phyloP scores from a whole-genome alignment of 1,140 invertebrate genomes.

The Oreohelix idahoensis region DNA sequence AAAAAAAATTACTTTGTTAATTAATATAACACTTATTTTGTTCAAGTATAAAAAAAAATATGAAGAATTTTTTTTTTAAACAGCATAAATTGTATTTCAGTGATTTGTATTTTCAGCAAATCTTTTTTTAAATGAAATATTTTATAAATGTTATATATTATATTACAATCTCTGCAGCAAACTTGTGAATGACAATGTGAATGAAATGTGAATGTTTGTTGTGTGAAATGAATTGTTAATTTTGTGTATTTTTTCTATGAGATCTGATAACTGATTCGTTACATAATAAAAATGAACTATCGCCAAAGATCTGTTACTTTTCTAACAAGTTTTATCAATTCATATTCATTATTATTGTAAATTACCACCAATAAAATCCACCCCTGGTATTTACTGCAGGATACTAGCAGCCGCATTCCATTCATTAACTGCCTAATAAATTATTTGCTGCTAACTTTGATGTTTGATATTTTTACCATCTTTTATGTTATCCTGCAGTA shows the following conservation, averaged over 20 bases:
- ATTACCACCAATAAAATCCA: constrained; percentile 7
- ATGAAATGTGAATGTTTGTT: not conserved
- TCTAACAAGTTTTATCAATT: not conserved
- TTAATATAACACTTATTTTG: too few relatives aligned
- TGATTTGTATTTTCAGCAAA: not conserved
- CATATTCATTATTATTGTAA: not conserved
- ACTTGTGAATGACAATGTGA: not conserved
- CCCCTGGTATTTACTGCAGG: not conserved
- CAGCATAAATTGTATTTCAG: too few relatives aligned
- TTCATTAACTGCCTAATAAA: not conserved
- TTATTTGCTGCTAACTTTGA: not conserved
- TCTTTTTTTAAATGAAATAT: not conserved
- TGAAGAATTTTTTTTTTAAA: too few relatives aligned
- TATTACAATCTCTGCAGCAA: not conserved
- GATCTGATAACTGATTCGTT: not conserved
- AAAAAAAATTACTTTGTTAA: too few relatives aligned
- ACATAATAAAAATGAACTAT: not conserved
- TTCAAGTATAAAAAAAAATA: too few relatives aligned
- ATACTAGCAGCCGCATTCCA: not conserved
- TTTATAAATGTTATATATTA: not conserved
- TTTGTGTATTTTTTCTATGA: not conserved
- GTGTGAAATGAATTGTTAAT: not conserved
- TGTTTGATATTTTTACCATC: not conserved
- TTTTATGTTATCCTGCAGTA: not conserved
- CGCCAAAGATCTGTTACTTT: not conserved